Percentiles rank a stretch among this genome's conserved stretches.
phyloP scores from a whole-genome alignment of 2,797 vertebrate species.

The Podarcis lilfordi region DNA sequence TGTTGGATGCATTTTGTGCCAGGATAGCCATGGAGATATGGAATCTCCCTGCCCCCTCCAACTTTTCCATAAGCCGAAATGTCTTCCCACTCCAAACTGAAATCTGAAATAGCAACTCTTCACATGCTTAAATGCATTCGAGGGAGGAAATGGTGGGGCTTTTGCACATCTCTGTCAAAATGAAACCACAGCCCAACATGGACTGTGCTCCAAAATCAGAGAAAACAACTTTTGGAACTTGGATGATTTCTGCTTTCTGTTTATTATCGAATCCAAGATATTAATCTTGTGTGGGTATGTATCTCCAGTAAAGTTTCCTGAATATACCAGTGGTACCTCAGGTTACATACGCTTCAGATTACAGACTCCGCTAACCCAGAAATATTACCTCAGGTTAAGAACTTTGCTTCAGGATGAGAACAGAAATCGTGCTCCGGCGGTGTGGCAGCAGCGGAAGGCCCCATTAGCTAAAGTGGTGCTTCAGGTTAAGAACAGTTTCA shows the following conservation, averaged over 20 bases:
- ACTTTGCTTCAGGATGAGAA: too few relatives aligned
- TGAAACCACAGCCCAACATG: neutral
- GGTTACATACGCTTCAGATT: too few relatives aligned
- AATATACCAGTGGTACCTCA: too few relatives aligned
- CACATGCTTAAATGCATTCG: neutral
- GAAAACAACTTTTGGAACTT: neutral
- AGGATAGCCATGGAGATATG: neutral
- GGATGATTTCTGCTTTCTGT: neutral
- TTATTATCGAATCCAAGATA: neutral
- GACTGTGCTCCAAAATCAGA: neutral
- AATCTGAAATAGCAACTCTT: neutral
- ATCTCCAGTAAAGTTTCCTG: neutral
- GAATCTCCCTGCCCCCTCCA: neutral
- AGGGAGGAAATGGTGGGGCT: neutral
- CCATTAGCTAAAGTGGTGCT: too few relatives aligned
- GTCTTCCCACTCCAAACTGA: neutral
- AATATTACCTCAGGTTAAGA: too few relatives aligned
- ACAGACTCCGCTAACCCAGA: too few relatives aligned
- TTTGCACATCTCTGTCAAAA: neutral
- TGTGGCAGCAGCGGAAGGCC: too few relatives aligned
- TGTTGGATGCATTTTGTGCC: neutral
- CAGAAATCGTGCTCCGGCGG: too few relatives aligned
- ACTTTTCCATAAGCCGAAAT: neutral
- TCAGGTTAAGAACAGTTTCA: too few relatives aligned
- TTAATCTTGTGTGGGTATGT: neutral